Base-by-base conservation (phyloP, 2,888 invertebrate species). In the Mesoligia furuncula region DNA sequence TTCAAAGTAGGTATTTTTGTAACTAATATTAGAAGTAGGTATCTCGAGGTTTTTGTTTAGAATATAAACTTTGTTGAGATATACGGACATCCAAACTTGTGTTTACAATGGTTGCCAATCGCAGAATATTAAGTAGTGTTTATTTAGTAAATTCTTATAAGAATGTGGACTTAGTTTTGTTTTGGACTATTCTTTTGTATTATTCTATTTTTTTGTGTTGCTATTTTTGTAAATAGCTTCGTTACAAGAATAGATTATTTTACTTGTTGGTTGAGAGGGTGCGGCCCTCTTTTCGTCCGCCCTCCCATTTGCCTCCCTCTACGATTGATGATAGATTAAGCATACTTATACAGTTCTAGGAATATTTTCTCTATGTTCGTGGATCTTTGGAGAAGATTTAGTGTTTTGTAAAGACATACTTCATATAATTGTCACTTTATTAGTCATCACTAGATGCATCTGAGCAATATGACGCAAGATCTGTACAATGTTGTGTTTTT, bases 291-390 rank as follows among this genome's bases (percentile, higher is more conserved):
- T 61, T 75, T 65, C 48, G 75, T 75, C 77, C 80, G 85, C 59
- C 59, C 77, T 79, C 61, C 64, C 20, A 77, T 86, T 84, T 81
- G 85, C 86, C 92, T 87, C 91, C 90, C 90, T 88, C 86, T 76
- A 77, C 88, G 87, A 89, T 91, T 85, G 89, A 91, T 90, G 91
- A 92, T 91, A 92, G 90, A 93, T 91, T 90, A 90, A 90, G 83
- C 86, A 88, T 89, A 68, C 67, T 15, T 87, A 80, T 59, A 54
- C 45, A 73, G 42, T 45, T 70, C 36, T 45, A 61, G 59, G 11
- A 27, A 76, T 59, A 59, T 66, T 64, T 80, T 51, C 51, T 59
- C 20, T 48, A 57, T 31, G 51, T 74, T 73, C 24, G 48, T 57
- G 39, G 62, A 79, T 64, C 69, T 72, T 75, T 82, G 79, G 72